phyloP scores from a whole-genome alignment of 2,888 invertebrate species.

The Odontothrips loti region DNA sequence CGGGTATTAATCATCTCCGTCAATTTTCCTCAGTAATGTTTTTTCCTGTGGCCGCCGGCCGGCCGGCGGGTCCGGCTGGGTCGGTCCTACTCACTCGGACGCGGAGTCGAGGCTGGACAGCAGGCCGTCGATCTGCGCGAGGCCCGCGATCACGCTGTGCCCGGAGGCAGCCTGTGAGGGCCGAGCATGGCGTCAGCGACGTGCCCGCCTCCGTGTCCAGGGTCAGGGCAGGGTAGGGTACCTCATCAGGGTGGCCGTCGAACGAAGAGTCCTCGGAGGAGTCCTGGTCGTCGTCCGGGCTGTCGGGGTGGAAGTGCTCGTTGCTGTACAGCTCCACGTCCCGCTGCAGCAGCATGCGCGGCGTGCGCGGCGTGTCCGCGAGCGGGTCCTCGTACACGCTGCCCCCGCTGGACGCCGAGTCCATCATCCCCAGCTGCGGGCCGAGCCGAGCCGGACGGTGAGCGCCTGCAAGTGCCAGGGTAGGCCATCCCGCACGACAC shows the following conservation, averaged over 20 bases:
- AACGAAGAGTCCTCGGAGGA: not conserved
- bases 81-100: constrained; percentile 17
- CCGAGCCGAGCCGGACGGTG: too few relatives aligned
- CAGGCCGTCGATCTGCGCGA: not conserved
- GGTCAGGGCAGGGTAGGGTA: too few relatives aligned
- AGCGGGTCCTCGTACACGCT: constrained; percentile 23
- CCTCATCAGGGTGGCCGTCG: not conserved
- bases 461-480: too few relatives aligned
- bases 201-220: not conserved
- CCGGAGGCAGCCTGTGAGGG: not conserved
- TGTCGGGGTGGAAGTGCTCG: constrained; percentile 6
- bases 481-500: too few relatives aligned
- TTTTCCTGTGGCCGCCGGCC: too few relatives aligned
- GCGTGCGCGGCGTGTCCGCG: not conserved
- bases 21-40: too few relatives aligned
- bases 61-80: too few relatives aligned
- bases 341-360: not conserved
- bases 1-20: too few relatives aligned
- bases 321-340: constrained; percentile 4
- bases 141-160: not conserved
- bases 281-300: not conserved
- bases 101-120: not conserved
- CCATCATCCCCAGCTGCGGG: not conserved
- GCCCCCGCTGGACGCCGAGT: not conserved
- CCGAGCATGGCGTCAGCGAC: not conserved